These are phyloP conservation scores for Metopolophium dirhodum DNA, from an alignment of 1,140 invertebrate species.

Conservation along the genomic window DNA sequence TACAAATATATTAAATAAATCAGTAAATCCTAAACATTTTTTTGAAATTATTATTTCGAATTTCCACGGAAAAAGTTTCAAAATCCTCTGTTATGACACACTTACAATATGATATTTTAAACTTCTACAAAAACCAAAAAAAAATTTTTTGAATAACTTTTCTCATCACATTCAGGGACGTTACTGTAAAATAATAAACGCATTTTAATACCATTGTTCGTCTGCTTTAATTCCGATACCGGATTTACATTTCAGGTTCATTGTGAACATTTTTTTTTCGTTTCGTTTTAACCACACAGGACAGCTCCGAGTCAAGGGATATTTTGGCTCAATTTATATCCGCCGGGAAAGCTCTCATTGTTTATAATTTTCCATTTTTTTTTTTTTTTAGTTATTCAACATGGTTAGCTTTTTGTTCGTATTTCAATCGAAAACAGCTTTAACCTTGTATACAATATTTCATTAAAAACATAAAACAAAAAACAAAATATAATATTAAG, in stretches of 20 bases:
- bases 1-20: background rate
- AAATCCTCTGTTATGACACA: background rate
- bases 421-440: conserved; percentile 47
- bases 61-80: background rate
- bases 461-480: background rate
- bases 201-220: conserved; percentile 38
- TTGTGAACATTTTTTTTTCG: conserved; percentile 48
- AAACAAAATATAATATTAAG: conserved; percentile 24
- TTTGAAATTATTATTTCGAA: background rate
- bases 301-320: conserved; percentile 37
- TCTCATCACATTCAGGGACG: background rate
- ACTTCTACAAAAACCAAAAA: background rate
- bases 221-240: conserved; percentile 35
- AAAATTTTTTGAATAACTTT: background rate
- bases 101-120: background rate
- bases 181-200: conserved; percentile 36
- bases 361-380: conserved; percentile 41
- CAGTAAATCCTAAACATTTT: background rate
- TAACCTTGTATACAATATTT: conserved; percentile 15
- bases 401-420: conserved; percentile 34
- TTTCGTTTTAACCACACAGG: conserved; percentile 23
- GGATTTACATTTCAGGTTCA: conserved; percentile 46
- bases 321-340: conserved; percentile 54
- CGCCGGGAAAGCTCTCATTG: conserved; percentile 39
- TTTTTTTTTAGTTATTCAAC: conserved; percentile 41